Conservation (phyloP, 1,140 invertebrate genomes). For the Hylaeus volcanicus region DNA sequence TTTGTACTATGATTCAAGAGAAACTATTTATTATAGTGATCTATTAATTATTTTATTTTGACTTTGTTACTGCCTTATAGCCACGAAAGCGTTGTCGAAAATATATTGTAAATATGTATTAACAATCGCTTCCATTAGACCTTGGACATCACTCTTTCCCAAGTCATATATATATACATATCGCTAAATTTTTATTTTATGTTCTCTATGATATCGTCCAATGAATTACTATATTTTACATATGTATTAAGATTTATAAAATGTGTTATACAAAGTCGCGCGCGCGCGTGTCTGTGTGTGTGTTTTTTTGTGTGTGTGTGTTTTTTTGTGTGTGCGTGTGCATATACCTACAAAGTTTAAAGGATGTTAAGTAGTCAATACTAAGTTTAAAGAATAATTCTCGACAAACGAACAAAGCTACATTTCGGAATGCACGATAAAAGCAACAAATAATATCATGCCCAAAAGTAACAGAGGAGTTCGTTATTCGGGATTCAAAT, state of each 20-base stretch:
- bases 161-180: slow-evolving; percentile 25
- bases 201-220: not conserved
- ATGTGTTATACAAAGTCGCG: slow-evolving; percentile 25
- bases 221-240: slow-evolving; percentile 29
- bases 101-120: slow-evolving; percentile 47
- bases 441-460: not conserved
- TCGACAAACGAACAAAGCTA: not conserved
- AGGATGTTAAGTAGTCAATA: not conserved
- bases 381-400: not conserved
- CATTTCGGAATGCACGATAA: not conserved
- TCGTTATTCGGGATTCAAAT: slow-evolving; percentile 15
- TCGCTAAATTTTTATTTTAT: slow-evolving; percentile 14
- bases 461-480: not conserved
- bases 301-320: not conserved
- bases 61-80: slow-evolving; percentile 16
- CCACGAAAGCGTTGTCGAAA: slow-evolving; percentile 36
- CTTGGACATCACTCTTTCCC: not conserved
- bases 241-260: slow-evolving; percentile 37
- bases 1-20: slow-evolving; percentile 11
- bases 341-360: slow-evolving; percentile 10
- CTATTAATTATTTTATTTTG: slow-evolving; percentile 32
- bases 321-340: not conserved
- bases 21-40: slow-evolving; percentile 28
- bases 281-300: slow-evolving; percentile 2
- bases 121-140: slow-evolving; percentile 31